A percentile compares a stretch with the other conserved stretches of the same genome.
Conservation (phyloP, 2,888 invertebrate genomes). For the Perithous albicinctus region DNA sequence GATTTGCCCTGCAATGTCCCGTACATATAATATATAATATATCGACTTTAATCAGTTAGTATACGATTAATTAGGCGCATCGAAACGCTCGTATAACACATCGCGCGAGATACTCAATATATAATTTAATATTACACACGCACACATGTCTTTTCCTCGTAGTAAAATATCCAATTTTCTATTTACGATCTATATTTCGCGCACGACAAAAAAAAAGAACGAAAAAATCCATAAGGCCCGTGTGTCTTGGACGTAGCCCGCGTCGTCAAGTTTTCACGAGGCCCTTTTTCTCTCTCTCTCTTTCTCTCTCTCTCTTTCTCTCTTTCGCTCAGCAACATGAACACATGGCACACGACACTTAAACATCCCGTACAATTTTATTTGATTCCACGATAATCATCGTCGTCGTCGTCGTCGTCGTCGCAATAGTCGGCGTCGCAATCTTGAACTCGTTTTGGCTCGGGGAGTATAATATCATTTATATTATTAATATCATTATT, state of each 20-base stretch:
- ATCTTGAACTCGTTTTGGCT: slow-evolving; percentile 65
- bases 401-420: slow-evolving; percentile 47
- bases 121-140: slow-evolving; percentile 29
- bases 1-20: no score
- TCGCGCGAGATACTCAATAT: slow-evolving; percentile 2
- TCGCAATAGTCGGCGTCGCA: slow-evolving; percentile 47
- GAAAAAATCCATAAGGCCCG: slow-evolving; percentile 71
- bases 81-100: slow-evolving; percentile 54
- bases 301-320: slow-evolving; percentile 44
- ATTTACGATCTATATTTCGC: slow-evolving; percentile 75
- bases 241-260: slow-evolving; percentile 74
- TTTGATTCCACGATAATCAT: slow-evolving; percentile 50
- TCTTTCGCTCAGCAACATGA: slow-evolving; percentile 70
- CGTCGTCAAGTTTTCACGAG: slow-evolving; percentile 69
- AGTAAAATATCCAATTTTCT: slow-evolving; percentile 82
- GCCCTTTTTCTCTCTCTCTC: slow-evolving; percentile 33
- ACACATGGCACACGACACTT: slow-evolving; percentile 74
- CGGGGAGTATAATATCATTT: slow-evolving; percentile 52
- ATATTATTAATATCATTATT: slow-evolving; percentile 39
- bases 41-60: slow-evolving; percentile 61
- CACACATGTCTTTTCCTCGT: slow-evolving; percentile 71
- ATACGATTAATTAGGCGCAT: slow-evolving; percentile 71
- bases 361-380: slow-evolving; percentile 52
- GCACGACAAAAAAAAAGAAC: slow-evolving; percentile 71
- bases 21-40: slow-evolving; percentile 60